A percentile compares a stretch with the other conserved stretches of the same genome.
Evolutionary conservation across 2,888 invertebrate genomes (phyloP).

Genomic region (Cephonodes hylas): DNA sequence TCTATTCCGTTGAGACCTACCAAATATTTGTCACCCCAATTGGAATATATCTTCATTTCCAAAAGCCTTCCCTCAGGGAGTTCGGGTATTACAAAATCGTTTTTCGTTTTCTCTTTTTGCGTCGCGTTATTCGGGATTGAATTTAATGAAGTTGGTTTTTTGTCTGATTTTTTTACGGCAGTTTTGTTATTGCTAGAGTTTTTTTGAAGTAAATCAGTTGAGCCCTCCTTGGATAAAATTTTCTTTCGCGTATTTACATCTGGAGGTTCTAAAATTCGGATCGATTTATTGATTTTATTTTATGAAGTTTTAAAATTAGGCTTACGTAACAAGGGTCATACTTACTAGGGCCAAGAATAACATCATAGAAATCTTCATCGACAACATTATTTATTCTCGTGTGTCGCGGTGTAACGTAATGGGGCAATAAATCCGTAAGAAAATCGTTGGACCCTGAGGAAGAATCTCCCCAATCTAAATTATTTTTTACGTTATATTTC

Average conservation of each 20-base stretch:
- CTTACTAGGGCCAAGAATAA: conserved; percentile 61
- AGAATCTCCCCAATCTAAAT: conserved; percentile 60
- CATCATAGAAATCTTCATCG: conserved; percentile 71
- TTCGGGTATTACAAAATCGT: conserved; percentile 87
- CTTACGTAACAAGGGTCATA: conserved; percentile 14
- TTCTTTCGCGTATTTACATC: conserved; percentile 43
- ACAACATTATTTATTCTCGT: conserved; percentile 39
- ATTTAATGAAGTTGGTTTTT: conserved; percentile 44
- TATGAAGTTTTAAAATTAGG: not conserved
- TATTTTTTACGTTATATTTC: conserved; percentile 43
- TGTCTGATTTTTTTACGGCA: conserved; percentile 41
- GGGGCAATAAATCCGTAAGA: conserved; percentile 67
- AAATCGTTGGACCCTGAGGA: conserved; percentile 60
- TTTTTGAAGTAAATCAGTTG: conserved; percentile 30
- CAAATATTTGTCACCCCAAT: conserved; percentile 91
- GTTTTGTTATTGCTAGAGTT: conserved; percentile 32
- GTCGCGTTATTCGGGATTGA: conserved; percentile 43
- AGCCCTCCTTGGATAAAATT: conserved; percentile 34
- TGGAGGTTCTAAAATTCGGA: conserved; percentile 37
- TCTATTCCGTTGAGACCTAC: conserved; percentile 91
- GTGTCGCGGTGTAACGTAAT: conserved; percentile 73
- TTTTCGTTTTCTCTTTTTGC: conserved; percentile 47
- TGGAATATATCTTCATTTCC: conserved; percentile 84
- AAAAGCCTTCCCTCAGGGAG: conserved; percentile 85
- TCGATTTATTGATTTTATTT: not conserved